These are phyloP conservation scores for Blastomussa wellsi DNA, from an alignment of 92 coral and sea anemone species.

Conservation along the genomic window DNA sequence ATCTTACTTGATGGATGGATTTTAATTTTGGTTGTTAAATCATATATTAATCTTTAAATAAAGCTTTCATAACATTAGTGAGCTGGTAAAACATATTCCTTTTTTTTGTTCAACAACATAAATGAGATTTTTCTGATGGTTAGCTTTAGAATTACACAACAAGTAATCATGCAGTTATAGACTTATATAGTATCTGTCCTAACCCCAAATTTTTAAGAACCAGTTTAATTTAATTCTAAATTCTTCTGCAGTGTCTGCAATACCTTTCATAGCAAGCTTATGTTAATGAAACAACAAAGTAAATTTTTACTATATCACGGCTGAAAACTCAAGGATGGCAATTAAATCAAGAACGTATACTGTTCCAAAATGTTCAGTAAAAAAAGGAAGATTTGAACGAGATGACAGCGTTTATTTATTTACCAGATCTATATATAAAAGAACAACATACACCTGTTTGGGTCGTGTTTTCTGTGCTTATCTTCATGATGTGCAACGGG, in stretches of 20 bases:
- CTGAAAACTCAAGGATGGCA: not conserved
- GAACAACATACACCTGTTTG: conserved; percentile 68
- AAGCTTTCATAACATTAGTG: not conserved
- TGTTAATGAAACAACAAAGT: not conserved
- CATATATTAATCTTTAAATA: too few species aligned
- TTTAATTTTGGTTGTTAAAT: not conserved
- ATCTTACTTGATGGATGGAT: not conserved
- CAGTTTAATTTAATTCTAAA: too few species aligned
- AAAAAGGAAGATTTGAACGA: not conserved
- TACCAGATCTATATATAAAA: not conserved
- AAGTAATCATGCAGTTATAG: too few species aligned
- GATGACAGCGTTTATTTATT: not conserved
- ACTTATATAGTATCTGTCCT: not conserved
- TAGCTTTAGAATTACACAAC: too few species aligned
- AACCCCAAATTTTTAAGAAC: not conserved
- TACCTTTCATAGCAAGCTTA: not conserved
- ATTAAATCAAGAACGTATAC: not conserved
- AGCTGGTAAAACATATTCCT: not conserved
- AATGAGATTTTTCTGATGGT: too few species aligned
- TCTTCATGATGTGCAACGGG: conserved; percentile 36
- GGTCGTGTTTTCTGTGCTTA: conserved; percentile 66
- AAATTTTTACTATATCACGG: not conserved
- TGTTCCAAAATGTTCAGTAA: not conserved
- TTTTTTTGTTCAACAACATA: too few species aligned
- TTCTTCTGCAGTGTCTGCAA: not conserved